Evolutionary conservation across 2,797 vertebrate genomes (phyloP).

Genomic region (Crypturellus tataupa): DNA sequence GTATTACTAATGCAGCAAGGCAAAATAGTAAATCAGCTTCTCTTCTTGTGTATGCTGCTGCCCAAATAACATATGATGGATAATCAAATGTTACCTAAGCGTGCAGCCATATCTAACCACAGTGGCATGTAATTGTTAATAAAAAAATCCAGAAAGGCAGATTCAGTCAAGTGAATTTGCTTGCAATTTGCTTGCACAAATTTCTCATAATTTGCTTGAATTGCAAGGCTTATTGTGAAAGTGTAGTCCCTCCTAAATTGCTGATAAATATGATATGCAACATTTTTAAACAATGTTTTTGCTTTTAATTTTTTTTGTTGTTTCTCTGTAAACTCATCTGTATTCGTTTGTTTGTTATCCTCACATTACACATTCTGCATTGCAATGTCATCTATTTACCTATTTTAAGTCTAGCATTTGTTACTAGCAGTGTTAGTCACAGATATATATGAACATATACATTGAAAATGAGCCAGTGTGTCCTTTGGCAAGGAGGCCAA

Average conservation of each 20-base stretch:
- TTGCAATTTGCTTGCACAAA: background rate
- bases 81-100: background rate
- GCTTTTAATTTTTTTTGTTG: too few relatives aligned
- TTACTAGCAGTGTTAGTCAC: too few relatives aligned
- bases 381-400: too few relatives aligned
- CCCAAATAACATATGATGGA: accelerated
- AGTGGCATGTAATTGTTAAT: accelerated
- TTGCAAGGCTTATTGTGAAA: background rate
- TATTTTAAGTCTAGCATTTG: too few relatives aligned
- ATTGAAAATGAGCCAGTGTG: too few relatives aligned
- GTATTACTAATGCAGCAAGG: background rate
- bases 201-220: too few relatives aligned
- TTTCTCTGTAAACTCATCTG: too few relatives aligned
- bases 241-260: background rate
- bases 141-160: background rate
- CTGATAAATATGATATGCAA: background rate
- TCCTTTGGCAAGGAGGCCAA: too few relatives aligned
- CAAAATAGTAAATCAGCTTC: background rate
- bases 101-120: background rate
- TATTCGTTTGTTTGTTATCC: too few relatives aligned
- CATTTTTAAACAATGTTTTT: background rate
- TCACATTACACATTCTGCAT: too few relatives aligned
- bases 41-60: background rate
- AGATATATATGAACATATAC: too few relatives aligned
- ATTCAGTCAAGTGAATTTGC: background rate